phyloP scores from a whole-genome alignment of 1,140 invertebrate genomes.

The Maniola jurtina region DNA sequence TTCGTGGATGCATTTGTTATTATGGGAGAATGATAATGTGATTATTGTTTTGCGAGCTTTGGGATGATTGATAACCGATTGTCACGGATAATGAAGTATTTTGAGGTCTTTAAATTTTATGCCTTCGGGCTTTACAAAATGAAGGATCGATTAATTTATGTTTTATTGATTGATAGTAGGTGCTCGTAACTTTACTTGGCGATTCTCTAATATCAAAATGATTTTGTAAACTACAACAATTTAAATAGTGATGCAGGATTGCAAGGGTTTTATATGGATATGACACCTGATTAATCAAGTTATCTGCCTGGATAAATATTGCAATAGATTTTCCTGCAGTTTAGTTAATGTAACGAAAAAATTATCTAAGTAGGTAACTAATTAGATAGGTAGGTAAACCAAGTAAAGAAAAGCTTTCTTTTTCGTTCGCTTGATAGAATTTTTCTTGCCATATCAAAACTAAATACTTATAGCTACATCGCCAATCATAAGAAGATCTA shows the following conservation, averaged over 20 bases:
- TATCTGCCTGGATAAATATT: background rate
- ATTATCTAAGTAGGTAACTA: no score
- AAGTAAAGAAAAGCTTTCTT: no score
- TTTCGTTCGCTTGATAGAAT: no score
- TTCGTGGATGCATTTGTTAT: constrained; percentile 73
- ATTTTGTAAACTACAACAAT: background rate
- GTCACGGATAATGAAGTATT: constrained; percentile 76
- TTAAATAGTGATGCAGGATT: background rate
- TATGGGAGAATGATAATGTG: constrained; percentile 77
- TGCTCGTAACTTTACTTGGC: background rate
- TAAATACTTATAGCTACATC: no score
- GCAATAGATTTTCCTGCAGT: no score
- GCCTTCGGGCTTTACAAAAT: constrained; percentile 47
- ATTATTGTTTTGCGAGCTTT: constrained; percentile 77
- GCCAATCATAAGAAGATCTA: no score
- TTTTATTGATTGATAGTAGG: constrained; percentile 40
- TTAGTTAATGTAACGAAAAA: no score
- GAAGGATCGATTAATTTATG: constrained; percentile 38
- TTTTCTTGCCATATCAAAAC: no score
- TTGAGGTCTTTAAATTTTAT: constrained; percentile 60
- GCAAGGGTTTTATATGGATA: no score
- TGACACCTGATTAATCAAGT: background rate
- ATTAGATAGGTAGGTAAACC: no score
- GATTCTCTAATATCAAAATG: constrained; percentile 1
- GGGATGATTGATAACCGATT: constrained; percentile 73